Conservation (phyloP, 2,113 vertebrate genomes). For the Acinonyx jubatus region DNA sequence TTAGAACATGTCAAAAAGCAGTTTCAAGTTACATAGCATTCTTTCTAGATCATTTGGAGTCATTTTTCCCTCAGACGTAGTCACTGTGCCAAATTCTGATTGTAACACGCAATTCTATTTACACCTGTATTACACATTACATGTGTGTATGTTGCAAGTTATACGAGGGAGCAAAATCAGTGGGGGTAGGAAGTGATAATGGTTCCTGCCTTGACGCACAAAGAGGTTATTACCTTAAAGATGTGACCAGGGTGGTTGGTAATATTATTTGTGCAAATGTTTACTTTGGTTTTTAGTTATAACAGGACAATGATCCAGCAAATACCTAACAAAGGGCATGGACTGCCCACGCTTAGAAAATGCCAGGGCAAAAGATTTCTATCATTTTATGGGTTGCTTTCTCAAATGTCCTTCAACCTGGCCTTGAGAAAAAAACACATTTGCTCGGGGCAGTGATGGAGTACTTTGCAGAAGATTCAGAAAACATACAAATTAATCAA, state of each 20-base stretch:
- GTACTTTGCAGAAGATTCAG: not conserved
- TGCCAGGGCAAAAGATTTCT: not conserved
- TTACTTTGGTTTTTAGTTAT: slow-evolving; percentile 63
- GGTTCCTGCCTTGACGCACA: not conserved
- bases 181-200: not conserved
- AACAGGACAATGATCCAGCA: slow-evolving; percentile 16
- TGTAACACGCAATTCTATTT: not conserved
- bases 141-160: not conserved
- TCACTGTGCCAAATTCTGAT: not conserved
- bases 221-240: slow-evolving; percentile 12
- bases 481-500: slow-evolving; percentile 31
- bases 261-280: slow-evolving; percentile 3
- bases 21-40: slow-evolving; percentile 28
- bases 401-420: not conserved
- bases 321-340: not conserved
- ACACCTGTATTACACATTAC: not conserved
- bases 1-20: slow-evolving; percentile 13
- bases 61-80: not conserved
- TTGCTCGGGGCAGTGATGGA: not conserved
- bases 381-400: not conserved
- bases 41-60: not conserved
- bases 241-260: not conserved
- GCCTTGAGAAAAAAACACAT: slow-evolving; percentile 40
- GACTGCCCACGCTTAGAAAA: not conserved
- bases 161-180: not conserved